phyloP scores from a whole-genome alignment of 92 coral and sea anemone genomes.

The Parazoanthus atlanticus region DNA sequence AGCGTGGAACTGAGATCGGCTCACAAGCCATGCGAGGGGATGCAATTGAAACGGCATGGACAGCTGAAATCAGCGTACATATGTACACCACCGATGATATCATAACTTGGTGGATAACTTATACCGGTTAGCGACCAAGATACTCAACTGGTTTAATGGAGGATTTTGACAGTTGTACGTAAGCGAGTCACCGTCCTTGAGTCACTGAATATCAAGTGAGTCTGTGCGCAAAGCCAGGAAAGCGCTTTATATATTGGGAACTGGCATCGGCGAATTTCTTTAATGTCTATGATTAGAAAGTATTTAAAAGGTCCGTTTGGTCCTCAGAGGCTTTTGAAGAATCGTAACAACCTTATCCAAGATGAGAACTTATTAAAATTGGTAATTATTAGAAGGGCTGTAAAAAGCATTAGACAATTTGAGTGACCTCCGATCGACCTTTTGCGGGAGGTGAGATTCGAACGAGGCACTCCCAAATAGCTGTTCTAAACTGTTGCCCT shows the following conservation, averaged over 20 bases:
- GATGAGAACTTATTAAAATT: no score
- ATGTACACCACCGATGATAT: background rate
- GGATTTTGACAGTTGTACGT: background rate
- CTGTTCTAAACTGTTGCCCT: background rate
- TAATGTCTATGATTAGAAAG: background rate
- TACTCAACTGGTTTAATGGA: background rate
- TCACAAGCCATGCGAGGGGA: constrained; percentile 51
- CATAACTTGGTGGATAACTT: background rate
- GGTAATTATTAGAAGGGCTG: background rate
- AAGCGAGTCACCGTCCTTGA: background rate
- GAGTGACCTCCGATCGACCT: background rate
- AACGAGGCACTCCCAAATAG: no score
- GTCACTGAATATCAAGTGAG: background rate
- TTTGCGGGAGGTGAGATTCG: background rate
- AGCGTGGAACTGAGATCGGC: constrained; percentile 67
- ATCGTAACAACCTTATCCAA: background rate
- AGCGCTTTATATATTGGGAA: background rate
- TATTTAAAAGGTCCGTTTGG: background rate
- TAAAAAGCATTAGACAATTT: background rate
- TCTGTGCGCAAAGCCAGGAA: background rate
- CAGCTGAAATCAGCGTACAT: background rate
- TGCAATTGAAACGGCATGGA: background rate
- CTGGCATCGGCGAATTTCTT: background rate
- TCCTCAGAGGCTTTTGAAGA: no score
- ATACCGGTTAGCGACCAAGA: background rate